Evolutionary conservation across 2,888 invertebrate genomes (phyloP), one percentile per base, ranked within the genome.

Genomic region (Smittia sp.): DNA sequence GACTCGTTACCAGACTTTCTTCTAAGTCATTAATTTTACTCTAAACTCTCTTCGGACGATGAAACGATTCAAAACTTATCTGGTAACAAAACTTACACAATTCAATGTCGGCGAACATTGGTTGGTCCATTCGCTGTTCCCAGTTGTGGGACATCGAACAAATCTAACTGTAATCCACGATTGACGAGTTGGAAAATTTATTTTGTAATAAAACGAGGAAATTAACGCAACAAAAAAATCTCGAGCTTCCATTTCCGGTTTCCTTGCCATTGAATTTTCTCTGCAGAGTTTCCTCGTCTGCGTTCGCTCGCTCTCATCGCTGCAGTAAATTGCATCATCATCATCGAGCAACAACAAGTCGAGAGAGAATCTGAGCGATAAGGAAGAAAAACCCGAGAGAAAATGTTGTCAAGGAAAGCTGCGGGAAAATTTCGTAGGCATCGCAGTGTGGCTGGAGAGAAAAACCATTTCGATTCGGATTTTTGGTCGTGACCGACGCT

Each of bases 1-100:
- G n/a, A 32, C 15, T 20, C 25, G 69, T 70, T 70, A 70, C 69
- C 69, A 70, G 69, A 54, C 69, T 70, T 54, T 52, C 22, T 58
- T 24, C 68, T 68, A 70, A 70, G 69, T 70, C 69, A 70, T 70
- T 70, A 70, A 54, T 54, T n/a, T 54, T 54, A 11, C n/a, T n/a
- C n/a, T n/a, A 66, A 67, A 7, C 41, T 18, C 46, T 41, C 41
- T 22, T 46, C 25, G 0, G 1, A 32, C 11, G 38, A 66, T 66
- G 15, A 4, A 7, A 11, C 27, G 18, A 7, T 20, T 62, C 7
- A n/a, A 9, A 25, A 65, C 27, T 65, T 25, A 27, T 65, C 68
- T 66, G 68, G 46, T 68, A 68, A 68, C 67, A 13, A 27, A 27
- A 25, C 22, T 24, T 20, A 24, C 1, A 20, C 22, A 58, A 46